Evolutionary conservation across 2,888 invertebrate species (phyloP), one percentile per base, ranked within the genome.

Genomic region (Drosophila planitibia): DNA sequence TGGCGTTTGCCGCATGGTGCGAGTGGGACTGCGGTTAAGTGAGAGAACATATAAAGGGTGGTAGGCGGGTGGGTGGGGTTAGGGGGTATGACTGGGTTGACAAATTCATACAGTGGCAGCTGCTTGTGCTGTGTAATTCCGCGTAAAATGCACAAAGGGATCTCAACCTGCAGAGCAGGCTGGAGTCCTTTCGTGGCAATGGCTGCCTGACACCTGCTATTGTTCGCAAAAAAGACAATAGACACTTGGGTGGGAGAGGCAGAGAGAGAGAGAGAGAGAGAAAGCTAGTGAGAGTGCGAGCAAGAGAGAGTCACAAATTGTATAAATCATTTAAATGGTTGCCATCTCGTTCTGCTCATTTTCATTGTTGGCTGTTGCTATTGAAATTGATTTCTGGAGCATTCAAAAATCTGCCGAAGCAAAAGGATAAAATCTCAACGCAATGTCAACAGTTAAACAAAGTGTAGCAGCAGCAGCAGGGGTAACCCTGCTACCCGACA

Each of bases 121-220:
- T 85, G 90, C 86, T 89, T 86, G 83, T 83, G 75, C 76, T 78
- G 82, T 83, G 89, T 88, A 88, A 86, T 86, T 86, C 82, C 85
- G 88, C 90, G 90, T 90, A 90, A 86, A 90, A 83, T 85, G 90
- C 83, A 90, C 89, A 86, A 90, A 83, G 86, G 85, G 80, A 85
- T 67, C 79, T 73, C 62, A 71, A 62, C 74, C 44, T 55, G 47
- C 47, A 25, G 64, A 61, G 35, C 62, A 70, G 62, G 53, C 4
- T 25, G 55, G 37, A 14, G 28, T 28, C 28, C 28, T 4, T 55
- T 39, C 57, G 5, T 25, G 12, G 28, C 22, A 47, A 25, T 47
- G 68, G 61, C 79, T 81, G 85, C 76, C 76, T 82, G 86, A 90
- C 90, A 90, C 86, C 85, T 90, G 82, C 83, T 75, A 79, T 86